phyloP scores from a whole-genome alignment of 2,113 vertebrate genomes.

The Passer domesticus region DNA sequence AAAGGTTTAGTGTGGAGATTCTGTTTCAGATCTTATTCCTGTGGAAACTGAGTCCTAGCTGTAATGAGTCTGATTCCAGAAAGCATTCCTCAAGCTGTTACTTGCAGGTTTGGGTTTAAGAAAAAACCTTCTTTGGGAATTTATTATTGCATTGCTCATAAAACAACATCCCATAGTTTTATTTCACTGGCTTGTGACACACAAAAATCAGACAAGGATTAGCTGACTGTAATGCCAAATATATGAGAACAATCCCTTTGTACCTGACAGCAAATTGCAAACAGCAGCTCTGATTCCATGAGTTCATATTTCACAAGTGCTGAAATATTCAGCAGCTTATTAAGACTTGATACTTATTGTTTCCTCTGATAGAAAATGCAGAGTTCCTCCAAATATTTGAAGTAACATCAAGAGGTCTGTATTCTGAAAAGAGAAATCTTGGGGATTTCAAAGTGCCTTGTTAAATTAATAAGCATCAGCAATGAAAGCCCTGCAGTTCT shows the following conservation, averaged over 20 bases:
- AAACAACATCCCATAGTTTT: conserved; percentile 1
- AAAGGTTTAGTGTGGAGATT: conserved; percentile 14
- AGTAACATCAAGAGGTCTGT: not conserved
- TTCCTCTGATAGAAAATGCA: not conserved
- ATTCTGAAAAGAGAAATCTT: not conserved
- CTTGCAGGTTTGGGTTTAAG: not conserved
- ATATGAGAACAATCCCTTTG: conserved; percentile 54
- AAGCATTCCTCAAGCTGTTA: not conserved
- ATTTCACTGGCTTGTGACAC: not conserved
- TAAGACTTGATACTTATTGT: not conserved
- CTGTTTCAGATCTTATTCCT: not conserved
- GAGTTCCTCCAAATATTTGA: not conserved
- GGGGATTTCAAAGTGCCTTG: not conserved
- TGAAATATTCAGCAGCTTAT: conserved; percentile 54
- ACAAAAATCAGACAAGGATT: conserved; percentile 28
- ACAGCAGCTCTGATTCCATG: not conserved
- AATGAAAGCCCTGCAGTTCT: not conserved
- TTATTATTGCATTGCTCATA: conserved; percentile 32
- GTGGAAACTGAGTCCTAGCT: not conserved
- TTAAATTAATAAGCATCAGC: not conserved
- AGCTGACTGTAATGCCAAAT: conserved; percentile 29
- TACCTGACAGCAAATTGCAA: conserved; percentile 47
- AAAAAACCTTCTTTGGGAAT: not conserved
- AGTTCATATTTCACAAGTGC: conserved; percentile 5
- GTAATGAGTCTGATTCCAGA: not conserved